These are phyloP conservation scores for Eulithis prunata DNA, from an alignment of 2,888 invertebrate genomes.

Conservation along the genomic window DNA sequence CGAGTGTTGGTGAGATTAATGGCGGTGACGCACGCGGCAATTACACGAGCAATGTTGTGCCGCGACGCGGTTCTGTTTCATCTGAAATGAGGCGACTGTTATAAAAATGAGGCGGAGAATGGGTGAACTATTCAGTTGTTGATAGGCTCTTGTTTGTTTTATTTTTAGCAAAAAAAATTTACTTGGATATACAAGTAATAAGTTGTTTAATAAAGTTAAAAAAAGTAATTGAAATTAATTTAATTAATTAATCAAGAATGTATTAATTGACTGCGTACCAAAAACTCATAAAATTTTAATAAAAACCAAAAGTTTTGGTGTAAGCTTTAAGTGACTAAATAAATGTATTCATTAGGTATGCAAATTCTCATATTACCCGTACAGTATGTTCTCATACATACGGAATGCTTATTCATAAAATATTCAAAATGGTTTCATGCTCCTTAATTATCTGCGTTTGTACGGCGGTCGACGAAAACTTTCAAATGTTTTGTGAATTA, in stretches of 20 bases:
- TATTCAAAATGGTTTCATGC: slow-evolving; percentile 82
- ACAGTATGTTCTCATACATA: slow-evolving; percentile 80
- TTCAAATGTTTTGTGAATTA: slow-evolving; percentile 55
- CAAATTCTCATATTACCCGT: slow-evolving; percentile 76
- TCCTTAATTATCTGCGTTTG: slow-evolving; percentile 81
- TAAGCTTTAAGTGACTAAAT: slow-evolving; percentile 43
- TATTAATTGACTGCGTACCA: background rate
- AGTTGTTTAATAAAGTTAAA: too few relatives aligned
- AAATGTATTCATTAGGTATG: slow-evolving; percentile 76
- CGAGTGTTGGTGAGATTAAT: slow-evolving; percentile 82
- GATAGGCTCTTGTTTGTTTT: background rate
- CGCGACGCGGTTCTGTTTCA: slow-evolving; percentile 63
- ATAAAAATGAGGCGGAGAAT: slow-evolving; percentile 4
- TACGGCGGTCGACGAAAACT: slow-evolving; percentile 69
- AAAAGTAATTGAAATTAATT: too few relatives aligned
- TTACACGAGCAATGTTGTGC: slow-evolving; percentile 80
- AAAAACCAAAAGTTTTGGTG: slow-evolving; percentile 18
- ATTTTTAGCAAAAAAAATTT: background rate
- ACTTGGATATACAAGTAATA: too few relatives aligned
- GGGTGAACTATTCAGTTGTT: background rate
- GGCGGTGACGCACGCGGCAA: slow-evolving; percentile 74
- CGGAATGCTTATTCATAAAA: slow-evolving; percentile 78
- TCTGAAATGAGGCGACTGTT: slow-evolving; percentile 43
- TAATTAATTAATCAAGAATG: too few relatives aligned
- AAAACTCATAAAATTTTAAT: slow-evolving; percentile 7